Conservation (phyloP, 2,113 vertebrate species). For the Chelonoidis abingdonii region DNA sequence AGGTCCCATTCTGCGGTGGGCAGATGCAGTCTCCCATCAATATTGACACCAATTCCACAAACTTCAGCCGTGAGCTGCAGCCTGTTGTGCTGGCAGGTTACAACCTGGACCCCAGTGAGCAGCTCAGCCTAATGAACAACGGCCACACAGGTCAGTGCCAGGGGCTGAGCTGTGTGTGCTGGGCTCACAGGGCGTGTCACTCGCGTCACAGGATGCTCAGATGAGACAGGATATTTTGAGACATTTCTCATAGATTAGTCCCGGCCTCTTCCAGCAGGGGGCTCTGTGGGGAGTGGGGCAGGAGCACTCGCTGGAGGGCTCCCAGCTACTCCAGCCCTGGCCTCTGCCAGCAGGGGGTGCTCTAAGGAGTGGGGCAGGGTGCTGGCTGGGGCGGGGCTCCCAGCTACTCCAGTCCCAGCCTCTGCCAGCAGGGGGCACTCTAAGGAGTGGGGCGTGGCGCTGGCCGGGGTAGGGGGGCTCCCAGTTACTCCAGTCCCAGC, state of each 20-base stretch:
- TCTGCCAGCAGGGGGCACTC: no score
- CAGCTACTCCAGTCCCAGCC: no score
- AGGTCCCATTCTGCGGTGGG: slow-evolving; percentile 38
- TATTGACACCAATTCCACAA: slow-evolving; percentile 37
- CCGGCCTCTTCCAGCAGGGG: background rate
- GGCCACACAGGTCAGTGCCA: slow-evolving; percentile 78
- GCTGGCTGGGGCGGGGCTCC: no score
- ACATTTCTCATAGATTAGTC: fast-evolving
- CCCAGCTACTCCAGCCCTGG: no score
- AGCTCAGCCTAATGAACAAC: slow-evolving; percentile 76
- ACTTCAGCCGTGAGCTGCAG: slow-evolving; percentile 58
- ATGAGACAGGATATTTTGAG: background rate
- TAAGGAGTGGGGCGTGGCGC: background rate
- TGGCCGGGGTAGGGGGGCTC: no score
- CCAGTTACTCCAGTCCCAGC: no score
- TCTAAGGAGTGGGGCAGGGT: no score
- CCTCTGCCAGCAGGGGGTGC: background rate
- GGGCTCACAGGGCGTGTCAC: background rate
- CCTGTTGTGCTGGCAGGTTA: slow-evolving; percentile 72
- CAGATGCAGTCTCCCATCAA: slow-evolving; percentile 80
- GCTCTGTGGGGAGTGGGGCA: background rate
- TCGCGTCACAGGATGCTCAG: background rate
- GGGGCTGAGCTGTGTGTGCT: background rate
- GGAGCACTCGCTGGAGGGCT: no score
- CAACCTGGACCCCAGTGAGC: slow-evolving; percentile 22